Evolutionary conservation across 2,113 vertebrate genomes (phyloP).

Genomic region (Dasypus novemcinctus): DNA sequence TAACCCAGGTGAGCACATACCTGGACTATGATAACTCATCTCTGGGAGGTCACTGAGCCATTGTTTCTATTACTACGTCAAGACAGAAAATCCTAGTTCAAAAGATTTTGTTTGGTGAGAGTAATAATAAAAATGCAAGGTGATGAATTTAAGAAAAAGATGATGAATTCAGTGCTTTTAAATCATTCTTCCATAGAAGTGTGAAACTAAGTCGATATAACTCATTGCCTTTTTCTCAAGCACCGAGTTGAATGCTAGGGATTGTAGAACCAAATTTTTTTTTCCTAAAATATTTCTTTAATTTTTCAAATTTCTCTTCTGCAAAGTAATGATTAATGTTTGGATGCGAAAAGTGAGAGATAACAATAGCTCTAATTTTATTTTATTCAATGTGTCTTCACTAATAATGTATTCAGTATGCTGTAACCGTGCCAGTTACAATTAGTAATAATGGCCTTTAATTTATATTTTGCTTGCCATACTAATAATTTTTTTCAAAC

Average conservation of each 20-base stretch:
- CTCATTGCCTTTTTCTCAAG: no score
- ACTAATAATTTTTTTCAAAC: background rate
- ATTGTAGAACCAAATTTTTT: background rate
- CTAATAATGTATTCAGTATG: background rate
- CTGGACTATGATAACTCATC: no score
- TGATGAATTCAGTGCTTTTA: background rate
- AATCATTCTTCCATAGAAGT: background rate
- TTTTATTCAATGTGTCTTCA: background rate
- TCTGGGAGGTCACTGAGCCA: no score
- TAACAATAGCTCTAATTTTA: background rate
- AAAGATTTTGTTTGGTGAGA: no score
- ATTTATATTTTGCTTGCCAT: background rate
- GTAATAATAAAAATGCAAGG: no score
- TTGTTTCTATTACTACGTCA: no score
- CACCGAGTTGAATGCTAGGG: no score
- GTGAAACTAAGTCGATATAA: background rate
- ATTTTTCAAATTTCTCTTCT: background rate
- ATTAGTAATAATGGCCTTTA: background rate
- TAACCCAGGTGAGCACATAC: no score
- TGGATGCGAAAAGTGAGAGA: background rate
- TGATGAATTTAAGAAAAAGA: no score
- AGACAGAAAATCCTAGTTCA: no score
- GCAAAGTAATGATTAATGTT: background rate
- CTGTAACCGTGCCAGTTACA: background rate
- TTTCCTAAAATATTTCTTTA: background rate